Base-by-base conservation (phyloP, 2,797 vertebrate genomes). In the Coendou prehensilis region DNA sequence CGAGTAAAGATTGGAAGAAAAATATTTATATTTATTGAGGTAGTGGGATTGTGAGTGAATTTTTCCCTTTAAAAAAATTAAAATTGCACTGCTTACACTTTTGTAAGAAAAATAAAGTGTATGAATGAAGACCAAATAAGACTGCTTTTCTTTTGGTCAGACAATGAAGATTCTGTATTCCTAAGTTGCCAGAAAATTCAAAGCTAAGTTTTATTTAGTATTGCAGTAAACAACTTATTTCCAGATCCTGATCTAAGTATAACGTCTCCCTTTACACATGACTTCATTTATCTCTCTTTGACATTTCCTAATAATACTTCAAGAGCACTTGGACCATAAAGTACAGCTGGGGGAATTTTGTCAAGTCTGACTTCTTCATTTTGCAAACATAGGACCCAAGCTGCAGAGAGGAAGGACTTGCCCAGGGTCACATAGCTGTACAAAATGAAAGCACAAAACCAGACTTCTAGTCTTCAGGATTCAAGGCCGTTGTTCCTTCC, bases 181-280 rank as follows among this genome's bases (percentile, higher is more conserved):
- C 63, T 94, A 57, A 80, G 67, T 15, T 85, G 56, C 41, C 63
- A 94, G 52, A 61, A 97, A 92, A 78, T 89, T 92, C n/a, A 73
- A 83, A 90, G 47, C 26, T 90, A 83, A 79, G 54, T 93, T 86
- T 76, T 71, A 87, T 61, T 85, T 28, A 2, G 13, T 33, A 30
- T 15, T 69, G 14, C 18, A 73, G 14, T 67, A 93, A 97, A 78
- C 85, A 96, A 93, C 47, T 93, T 94, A 81, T 59, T 89, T 94
- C 33, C 52, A 67, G 56, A 59, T 81, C 52, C 20, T 87, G 18
- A 0, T 91, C 63, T 93, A 85, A 87, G 56, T 56, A 56, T 37
- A 63, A 83, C 79, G 33, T 45, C 59, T 90, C 81, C 9, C 45
- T 83, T n/a, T 22, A 64, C 73, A 81, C 26, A 63, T 54, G 61